phyloP scores from a whole-genome alignment of 1,140 invertebrate species.

The Drosophila bipectinata region DNA sequence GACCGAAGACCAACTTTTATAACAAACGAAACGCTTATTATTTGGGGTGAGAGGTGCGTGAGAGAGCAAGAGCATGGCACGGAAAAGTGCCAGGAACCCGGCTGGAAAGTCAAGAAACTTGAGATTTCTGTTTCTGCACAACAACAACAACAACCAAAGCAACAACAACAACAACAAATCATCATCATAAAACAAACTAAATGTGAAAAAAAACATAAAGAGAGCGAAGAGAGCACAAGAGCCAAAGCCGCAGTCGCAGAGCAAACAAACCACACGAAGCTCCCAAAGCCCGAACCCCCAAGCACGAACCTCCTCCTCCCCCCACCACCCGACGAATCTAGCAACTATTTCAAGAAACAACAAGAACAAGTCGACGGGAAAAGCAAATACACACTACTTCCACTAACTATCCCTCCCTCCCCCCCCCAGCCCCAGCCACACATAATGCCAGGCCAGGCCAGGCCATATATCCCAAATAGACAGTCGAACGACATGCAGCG shows the following conservation, averaged over 20 bases:
- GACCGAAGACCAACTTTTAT: slow-evolving; percentile 34
- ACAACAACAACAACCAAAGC: slow-evolving; percentile 16
- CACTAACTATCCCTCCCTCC: slow-evolving; percentile 63
- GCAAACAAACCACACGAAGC: slow-evolving; percentile 21
- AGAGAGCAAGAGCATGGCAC: slow-evolving; percentile 21
- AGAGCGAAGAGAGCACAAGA: slow-evolving; percentile 19
- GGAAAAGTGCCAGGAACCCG: slow-evolving; percentile 47
- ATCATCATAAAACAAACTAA: background rate
- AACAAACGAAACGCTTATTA: slow-evolving; percentile 60
- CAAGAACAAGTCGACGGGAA: slow-evolving; percentile 51
- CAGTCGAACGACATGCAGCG: slow-evolving; percentile 14
- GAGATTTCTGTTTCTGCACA: slow-evolving; percentile 57
- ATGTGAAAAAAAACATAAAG: background rate
- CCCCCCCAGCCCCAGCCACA: background rate
- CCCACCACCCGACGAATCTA: slow-evolving; percentile 39
- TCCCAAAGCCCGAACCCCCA: slow-evolving; percentile 9
- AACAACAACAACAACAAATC: slow-evolving; percentile 2
- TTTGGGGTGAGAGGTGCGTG: slow-evolving; percentile 41
- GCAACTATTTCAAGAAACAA: slow-evolving; percentile 70
- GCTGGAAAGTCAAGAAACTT: slow-evolving; percentile 81
- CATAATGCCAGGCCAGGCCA: slow-evolving; percentile 13
- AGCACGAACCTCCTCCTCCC: background rate
- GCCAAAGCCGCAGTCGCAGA: slow-evolving; percentile 32
- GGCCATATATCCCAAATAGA: slow-evolving; percentile 52
- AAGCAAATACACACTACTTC: slow-evolving; percentile 80